Conservation (phyloP, 2,797 vertebrate genomes). For the Halcyon chelicuti region DNA sequence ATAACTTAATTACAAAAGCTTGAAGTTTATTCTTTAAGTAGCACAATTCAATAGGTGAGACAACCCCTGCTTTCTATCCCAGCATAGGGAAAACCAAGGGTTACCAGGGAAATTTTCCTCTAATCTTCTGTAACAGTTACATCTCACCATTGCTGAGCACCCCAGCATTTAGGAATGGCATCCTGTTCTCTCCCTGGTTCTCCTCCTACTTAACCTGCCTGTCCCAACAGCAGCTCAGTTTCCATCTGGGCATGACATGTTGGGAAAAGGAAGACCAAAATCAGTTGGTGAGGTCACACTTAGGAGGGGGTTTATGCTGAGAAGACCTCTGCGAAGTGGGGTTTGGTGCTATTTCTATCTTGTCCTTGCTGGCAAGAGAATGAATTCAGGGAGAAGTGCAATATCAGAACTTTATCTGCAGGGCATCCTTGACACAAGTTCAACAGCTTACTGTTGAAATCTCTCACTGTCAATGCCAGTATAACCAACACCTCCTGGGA, state of each 20-base stretch:
- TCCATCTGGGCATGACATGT: not conserved
- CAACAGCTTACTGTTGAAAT: not conserved
- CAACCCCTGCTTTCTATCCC: not conserved
- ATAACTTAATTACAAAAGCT: not conserved
- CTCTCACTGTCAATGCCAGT: not conserved
- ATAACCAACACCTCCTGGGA: not conserved
- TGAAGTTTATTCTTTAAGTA: not conserved
- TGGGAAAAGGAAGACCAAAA: not conserved
- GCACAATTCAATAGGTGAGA: not conserved
- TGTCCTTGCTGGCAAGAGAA: not conserved
- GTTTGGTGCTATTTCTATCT: not conserved
- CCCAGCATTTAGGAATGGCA: not conserved
- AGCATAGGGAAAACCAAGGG: not conserved
- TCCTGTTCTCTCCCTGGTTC: not conserved
- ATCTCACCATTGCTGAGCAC: not conserved
- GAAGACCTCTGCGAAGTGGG: not conserved
- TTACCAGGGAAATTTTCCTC: not conserved
- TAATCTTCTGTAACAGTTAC: rapidly evolving
- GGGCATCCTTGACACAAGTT: not conserved
- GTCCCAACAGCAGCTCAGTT: not conserved
- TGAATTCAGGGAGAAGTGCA: not conserved
- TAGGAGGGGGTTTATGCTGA: not conserved
- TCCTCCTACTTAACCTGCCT: not conserved
- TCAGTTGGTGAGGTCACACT: not conserved
- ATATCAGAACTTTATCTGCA: not conserved